Base-by-base conservation (phyloP, 2,113 vertebrate genomes). In the Passer domesticus region DNA sequence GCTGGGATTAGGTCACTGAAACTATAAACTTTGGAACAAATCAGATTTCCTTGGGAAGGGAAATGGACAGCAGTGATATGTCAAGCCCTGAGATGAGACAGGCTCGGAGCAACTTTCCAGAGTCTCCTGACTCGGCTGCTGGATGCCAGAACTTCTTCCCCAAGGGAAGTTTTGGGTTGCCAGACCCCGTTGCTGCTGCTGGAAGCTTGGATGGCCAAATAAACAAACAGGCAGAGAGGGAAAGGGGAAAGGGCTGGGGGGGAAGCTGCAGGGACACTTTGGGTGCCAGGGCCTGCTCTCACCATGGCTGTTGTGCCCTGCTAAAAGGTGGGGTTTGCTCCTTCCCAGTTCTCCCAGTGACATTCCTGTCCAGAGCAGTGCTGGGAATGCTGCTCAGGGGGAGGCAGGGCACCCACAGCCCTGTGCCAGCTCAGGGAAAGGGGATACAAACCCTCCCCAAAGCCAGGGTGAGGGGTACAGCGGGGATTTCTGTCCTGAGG, bases 1-100 rank as follows among this genome's bases (percentile, higher is more conserved):
- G 74, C 95, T 93, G 87, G 95, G 95, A 94, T 97, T 98, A 97
- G 95, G 96, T 97, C 97, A 96, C 89, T 89, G 95, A 86, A 91
- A 90, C 95, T 81, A 78, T 87, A 82, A 93, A 91, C 95, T 95
- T 95, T 89, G 95, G 89, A 90, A 87, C 92, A 78, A 95, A 95
- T 90, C 92, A 91, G 92, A 92, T 89, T 97, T 96, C 94, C 96
- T 93, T 77, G 55, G 95, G 88, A 94, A 97, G 94, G 55, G 53
- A 83, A 95, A 95, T 94, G 94, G 96, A 80, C 91, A 84, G 95
- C 13, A 1, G 63, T 14, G 69, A 87, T 91, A 94, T 95, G 94
- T 97, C 84, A 74, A 85, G 73, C 47, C 28, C 50, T 89, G 87
- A 92, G 44, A 97, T 84, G 83, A 95, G 92, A 79, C 90, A 91